Base-by-base conservation (phyloP, 2,797 vertebrate species). In the Craterocephalus amniculus region DNA sequence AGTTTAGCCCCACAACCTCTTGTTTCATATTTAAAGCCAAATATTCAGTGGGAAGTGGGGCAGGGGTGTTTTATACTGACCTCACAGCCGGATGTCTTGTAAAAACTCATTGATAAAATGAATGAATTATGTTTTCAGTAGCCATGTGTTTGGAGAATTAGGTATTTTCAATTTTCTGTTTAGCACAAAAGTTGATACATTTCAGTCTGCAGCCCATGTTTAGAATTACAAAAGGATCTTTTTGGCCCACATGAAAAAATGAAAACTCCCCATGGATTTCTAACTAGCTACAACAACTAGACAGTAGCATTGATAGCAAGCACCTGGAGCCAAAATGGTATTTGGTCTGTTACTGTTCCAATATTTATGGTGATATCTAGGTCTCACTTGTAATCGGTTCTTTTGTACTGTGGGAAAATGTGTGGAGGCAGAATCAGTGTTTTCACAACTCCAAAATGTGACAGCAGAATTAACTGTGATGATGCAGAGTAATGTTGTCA, bases 1-100 rank as follows among this genome's bases (percentile, higher is more conserved):
- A 94, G 88, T 94, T 93, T 95, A 95, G 94, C 91, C 87, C 54
- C 36, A 74, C 92, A 93, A 88, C 89, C 91, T 89, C 83, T 69
- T 36, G 76, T 67, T 82, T 79, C 72, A 77, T 73, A 85, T 85
- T 73, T 65, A 59, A 57, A 69, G 77, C 78, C 77, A 78, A 67
- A 80, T 52, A 52, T 60, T 27, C 52, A 68, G 63, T 58, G 72
- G 77, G 79, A 85, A 85, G 24, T 76, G 66, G 84, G 74, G 67
- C 79, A 80, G 68, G 60, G 14, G 27, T 8, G 0, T 58, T 58
- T 45, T 62, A 38, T 38, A 0, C 1, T 6, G 26, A 56, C 57
- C 65, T 31, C 68, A 32, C 68, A 57, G 72, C 64, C 56, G 52
- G 64, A 73, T 18, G 60, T 52, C 58, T 51, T 27, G 66, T 72